Evolutionary conservation across 2,113 vertebrate species (phyloP).

Genomic region (Marmota flaviventris): DNA sequence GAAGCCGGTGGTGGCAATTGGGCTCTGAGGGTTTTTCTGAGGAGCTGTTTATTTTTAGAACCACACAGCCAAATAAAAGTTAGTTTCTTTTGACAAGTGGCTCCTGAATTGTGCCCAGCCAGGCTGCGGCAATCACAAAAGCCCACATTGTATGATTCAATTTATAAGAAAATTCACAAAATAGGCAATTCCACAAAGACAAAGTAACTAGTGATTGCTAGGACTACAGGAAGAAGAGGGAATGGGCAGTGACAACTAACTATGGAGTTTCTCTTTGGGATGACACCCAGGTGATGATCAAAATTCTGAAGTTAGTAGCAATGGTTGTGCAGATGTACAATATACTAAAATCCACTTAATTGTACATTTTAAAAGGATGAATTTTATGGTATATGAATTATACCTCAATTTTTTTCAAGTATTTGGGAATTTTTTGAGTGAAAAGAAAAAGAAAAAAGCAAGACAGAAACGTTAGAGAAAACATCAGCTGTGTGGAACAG

Average conservation of each 20-base stretch:
- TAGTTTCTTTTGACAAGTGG: no score
- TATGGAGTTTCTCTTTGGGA: not conserved
- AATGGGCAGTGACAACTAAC: not conserved
- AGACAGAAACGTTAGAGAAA: not conserved
- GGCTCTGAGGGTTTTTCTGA: no score
- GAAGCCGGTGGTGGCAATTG: no score
- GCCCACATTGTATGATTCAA: not conserved
- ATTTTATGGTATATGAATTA: not conserved
- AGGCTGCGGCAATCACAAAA: not conserved
- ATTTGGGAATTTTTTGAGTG: not conserved
- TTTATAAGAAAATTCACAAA: not conserved
- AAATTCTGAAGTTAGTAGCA: slow-evolving; percentile 32
- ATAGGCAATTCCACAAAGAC: not conserved
- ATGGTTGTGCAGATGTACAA: not conserved
- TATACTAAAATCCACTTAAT: not conserved
- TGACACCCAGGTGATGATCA: not conserved
- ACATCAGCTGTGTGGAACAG: not conserved
- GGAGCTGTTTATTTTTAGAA: no score
- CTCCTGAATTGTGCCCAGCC: no score
- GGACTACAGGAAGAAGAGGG: not conserved
- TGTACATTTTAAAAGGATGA: not conserved
- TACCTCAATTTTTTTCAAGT: not conserved
- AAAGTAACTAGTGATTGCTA: not conserved
- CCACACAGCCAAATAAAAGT: no score
- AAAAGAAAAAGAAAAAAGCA: not conserved